Evolutionary conservation across 2,113 vertebrate species (phyloP).

Genomic region (Micronycteris hirsuta): DNA sequence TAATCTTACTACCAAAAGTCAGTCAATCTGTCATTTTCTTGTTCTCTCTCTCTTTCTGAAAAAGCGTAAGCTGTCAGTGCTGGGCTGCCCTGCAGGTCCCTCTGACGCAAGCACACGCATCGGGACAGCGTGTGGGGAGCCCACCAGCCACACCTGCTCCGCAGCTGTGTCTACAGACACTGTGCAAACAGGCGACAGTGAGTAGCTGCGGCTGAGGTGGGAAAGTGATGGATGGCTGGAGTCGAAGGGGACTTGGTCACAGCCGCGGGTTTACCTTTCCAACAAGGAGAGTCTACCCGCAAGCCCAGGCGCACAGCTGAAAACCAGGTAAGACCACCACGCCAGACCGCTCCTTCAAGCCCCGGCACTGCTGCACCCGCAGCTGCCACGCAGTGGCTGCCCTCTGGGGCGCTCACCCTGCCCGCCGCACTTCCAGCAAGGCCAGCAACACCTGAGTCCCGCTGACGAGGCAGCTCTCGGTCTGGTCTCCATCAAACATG

Average conservation of each 20-base stretch:
- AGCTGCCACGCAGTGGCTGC: fast-evolving
- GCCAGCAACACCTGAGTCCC: slow-evolving; percentile 95
- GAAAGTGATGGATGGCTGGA: fast-evolving
- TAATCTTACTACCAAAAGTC: background rate
- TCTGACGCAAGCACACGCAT: background rate
- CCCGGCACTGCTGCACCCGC: no score
- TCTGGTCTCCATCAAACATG: slow-evolving; percentile 92
- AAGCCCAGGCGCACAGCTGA: background rate
- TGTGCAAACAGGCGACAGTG: fast-evolving
- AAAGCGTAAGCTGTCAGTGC: background rate
- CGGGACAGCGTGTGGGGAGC: background rate
- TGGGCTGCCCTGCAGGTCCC: background rate
- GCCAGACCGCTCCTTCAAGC: background rate
- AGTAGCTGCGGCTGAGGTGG: background rate
- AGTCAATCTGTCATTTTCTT: background rate
- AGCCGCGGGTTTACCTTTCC: background rate
- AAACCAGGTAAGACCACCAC: background rate
- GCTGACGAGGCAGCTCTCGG: slow-evolving; percentile 91
- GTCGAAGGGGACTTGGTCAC: background rate
- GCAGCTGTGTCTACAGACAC: fast-evolving
- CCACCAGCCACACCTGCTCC: background rate
- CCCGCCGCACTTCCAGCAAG: slow-evolving; percentile 91
- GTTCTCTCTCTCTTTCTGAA: background rate
- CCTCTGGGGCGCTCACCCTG: slow-evolving; percentile 82
- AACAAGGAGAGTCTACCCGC: background rate